Percentiles rank a stretch among this genome's conserved stretches.
phyloP scores from a whole-genome alignment of 2,888 invertebrate species.

The Caenorhabditis sp. region DNA sequence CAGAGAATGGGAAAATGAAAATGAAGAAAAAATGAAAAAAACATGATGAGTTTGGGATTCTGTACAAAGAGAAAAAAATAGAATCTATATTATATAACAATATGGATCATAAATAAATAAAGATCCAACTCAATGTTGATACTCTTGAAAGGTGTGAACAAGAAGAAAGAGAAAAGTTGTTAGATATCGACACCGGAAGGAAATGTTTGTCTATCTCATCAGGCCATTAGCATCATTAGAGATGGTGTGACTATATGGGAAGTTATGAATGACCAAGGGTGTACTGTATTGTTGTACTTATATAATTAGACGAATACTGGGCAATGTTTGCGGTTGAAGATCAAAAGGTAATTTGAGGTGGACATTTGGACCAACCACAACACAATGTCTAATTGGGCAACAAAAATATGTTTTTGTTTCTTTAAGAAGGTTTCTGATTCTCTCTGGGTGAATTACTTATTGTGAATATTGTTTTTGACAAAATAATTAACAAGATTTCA shows the following conservation, averaged over 20 bases:
- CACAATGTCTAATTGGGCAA: neutral
- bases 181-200: slow-evolving; percentile 35
- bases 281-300: neutral
- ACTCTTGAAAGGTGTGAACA: slow-evolving; percentile 18
- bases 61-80: neutral
- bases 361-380: neutral
- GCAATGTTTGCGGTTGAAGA: neutral
- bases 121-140: neutral
- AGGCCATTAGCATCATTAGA: slow-evolving; percentile 30
- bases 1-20: slow-evolving; percentile 12
- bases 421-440: neutral
- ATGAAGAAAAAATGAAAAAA: slow-evolving; percentile 5
- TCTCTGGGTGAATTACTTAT: neutral
- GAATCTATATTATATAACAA: neutral
- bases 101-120: neutral
- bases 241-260: neutral
- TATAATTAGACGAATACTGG: neutral
- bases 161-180: neutral
- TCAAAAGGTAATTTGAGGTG: slow-evolving; percentile 1
- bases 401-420: neutral
- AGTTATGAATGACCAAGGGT: neutral
- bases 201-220: slow-evolving; percentile 30
- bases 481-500: neutral
- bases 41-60: neutral
- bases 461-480: neutral